A percentile compares a stretch with the other conserved stretches of the same genome.
phyloP scores from a whole-genome alignment of 2,888 invertebrate species.

The Cacoxenus indagator region DNA sequence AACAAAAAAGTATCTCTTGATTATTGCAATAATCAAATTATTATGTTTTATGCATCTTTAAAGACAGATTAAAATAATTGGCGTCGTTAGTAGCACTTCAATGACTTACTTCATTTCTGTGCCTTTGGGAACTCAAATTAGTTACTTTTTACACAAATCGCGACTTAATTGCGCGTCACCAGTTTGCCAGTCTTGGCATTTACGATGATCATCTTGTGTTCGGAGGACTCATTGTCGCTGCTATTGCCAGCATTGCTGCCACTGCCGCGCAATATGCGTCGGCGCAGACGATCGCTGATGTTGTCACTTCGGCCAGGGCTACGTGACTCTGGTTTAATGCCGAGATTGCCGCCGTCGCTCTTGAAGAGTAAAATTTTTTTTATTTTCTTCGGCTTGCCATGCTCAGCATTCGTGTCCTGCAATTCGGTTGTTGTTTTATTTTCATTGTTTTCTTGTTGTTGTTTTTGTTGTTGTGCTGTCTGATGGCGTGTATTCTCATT shows the following conservation, averaged over 20 bases:
- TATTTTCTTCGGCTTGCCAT: not conserved
- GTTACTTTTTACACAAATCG: too few relatives aligned
- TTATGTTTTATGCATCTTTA: too few relatives aligned
- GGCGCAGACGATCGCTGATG: conserved; percentile 64
- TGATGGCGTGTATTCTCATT: conserved; percentile 54
- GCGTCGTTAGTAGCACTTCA: too few relatives aligned
- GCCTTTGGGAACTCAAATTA: too few relatives aligned
- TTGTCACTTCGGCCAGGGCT: conserved; percentile 51
- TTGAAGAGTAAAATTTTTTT: conserved; percentile 63
- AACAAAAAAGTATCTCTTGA: too few relatives aligned
- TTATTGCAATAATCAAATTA: too few relatives aligned
- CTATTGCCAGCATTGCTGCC: conserved; percentile 26
- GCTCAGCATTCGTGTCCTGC: not conserved
- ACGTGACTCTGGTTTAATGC: conserved; percentile 45
- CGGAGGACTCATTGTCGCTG: conserved; percentile 27
- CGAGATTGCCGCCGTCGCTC: conserved; percentile 57
- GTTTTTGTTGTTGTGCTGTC: not conserved
- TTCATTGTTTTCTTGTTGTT: not conserved
- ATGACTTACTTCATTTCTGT: too few relatives aligned
- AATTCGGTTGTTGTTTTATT: not conserved
- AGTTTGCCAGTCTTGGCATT: conserved; percentile 71
- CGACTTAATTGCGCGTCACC: conserved; percentile 65
- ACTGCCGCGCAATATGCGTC: conserved; percentile 61
- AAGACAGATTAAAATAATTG: too few relatives aligned
- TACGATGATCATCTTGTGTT: conserved; percentile 68